Evolutionary conservation across 2,113 vertebrate species (phyloP).

Genomic region (Scolopax mira): DNA sequence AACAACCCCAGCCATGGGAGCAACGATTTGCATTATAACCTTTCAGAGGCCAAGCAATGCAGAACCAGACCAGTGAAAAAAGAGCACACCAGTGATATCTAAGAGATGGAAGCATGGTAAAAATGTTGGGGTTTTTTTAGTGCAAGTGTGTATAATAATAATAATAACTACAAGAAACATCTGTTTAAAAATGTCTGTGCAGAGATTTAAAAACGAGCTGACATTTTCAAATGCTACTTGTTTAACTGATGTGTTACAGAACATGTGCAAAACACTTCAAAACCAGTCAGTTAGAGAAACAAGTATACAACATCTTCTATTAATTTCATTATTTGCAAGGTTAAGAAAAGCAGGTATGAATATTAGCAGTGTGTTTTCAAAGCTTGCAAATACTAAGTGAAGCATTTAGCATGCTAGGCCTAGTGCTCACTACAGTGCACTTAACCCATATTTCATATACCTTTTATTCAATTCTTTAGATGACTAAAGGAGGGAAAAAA

Average conservation of each 20-base stretch:
- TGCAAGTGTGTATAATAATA: background rate
- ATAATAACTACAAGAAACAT: background rate
- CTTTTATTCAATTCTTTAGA: slow-evolving; percentile 82
- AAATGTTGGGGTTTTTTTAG: background rate
- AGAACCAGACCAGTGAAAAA: slow-evolving; percentile 4
- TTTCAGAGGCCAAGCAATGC: background rate
- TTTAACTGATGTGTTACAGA: background rate
- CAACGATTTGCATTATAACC: background rate
- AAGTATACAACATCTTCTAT: background rate
- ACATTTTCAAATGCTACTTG: background rate
- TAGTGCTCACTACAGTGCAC: background rate
- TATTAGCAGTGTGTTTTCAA: slow-evolving; percentile 48
- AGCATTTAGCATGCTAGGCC: slow-evolving; percentile 55
- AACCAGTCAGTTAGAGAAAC: slow-evolving; percentile 27
- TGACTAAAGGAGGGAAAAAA: slow-evolving; percentile 62
- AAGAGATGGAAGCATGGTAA: background rate
- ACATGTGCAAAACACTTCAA: slow-evolving; percentile 50
- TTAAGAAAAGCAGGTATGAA: background rate
- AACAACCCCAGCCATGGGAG: background rate
- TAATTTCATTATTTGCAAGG: background rate
- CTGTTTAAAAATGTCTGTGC: background rate
- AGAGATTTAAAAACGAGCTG: slow-evolving; percentile 13
- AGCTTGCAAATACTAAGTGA: slow-evolving; percentile 45
- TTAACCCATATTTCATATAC: slow-evolving; percentile 60
- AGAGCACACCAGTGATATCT: background rate